Percentiles rank a stretch among this genome's conserved stretches.
These are phyloP conservation scores for Andricus curvator DNA, from an alignment of 2,888 invertebrate genomes.

Conservation along the genomic window DNA sequence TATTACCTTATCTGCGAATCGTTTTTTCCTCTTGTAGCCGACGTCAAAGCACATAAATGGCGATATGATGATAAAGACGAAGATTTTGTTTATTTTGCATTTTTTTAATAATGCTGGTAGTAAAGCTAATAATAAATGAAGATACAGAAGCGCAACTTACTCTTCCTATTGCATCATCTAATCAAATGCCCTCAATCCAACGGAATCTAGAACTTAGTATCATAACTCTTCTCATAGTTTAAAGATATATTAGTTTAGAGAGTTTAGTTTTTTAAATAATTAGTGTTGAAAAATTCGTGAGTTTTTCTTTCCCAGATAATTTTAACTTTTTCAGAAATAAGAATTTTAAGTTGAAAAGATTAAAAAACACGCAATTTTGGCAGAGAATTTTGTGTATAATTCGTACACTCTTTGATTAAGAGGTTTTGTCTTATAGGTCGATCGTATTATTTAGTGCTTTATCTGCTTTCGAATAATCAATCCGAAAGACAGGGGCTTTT, in stretches of 20 bases:
- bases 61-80: neutral
- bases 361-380: neutral
- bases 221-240: neutral
- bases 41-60: neutral
- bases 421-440: too few species aligned
- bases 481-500: neutral
- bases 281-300: neutral
- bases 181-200: neutral
- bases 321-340: too few species aligned
- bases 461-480: neutral
- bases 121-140: neutral
- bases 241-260: neutral
- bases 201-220: slow-evolving; percentile 5
- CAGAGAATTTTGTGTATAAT: neutral
- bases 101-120: neutral
- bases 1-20: neutral
- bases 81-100: neutral
- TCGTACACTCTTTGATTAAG: neutral
- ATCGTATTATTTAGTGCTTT: neutral
- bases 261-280: neutral
- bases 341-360: neutral
- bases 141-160: slow-evolving; percentile 6
- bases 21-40: neutral
- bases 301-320: too few species aligned
- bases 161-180: slow-evolving; percentile 23